Evolutionary conservation across 2,888 invertebrate species (phyloP), one percentile per base, ranked within the genome.

Genomic region (Cepaea hortensis): DNA sequence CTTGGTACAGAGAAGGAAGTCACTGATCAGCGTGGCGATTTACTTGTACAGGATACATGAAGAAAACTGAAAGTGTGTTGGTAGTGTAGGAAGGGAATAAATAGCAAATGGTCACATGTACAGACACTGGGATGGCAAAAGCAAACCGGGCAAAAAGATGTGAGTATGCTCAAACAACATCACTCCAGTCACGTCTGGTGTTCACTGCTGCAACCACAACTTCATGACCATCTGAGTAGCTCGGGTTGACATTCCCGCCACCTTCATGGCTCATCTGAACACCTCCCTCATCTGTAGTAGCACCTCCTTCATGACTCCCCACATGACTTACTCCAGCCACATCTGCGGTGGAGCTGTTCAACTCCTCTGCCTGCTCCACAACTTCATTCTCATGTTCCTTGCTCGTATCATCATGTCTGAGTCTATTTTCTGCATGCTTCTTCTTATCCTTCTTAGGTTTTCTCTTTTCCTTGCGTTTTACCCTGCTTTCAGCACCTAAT

Each of bases 401-500:
- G 20, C 46, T 3, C 18, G 46, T 48, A 55, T 77, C 48, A 48
- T 35, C 55, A 3, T 23, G 23, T 2, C 3, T 61, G 1, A 3
- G 9, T 55, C 55, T 79, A 13, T 55, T 79, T 55, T 62, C 75
- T 20, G 20, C 50, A 48, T 48, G 20, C 15, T 46, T 80, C 85
- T 85, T 85, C 75, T 48, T 55, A 72, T 85, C 85, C 23, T 85
- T 85, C 15, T 35, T 80, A 3, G 3, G 65, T 46, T 73, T 80
- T 46, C 85, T 80, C 13, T 72, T 72, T n/a, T 85, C 81, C 9
- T 81, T 55, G 6, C 46, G 55, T 15, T 81, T 81, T 48, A 46
- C 70, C 46, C 85, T 50, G 23, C 48, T 81, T 55, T 73, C 81
- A 20, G 68, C n/a, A 61, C n/a, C 55, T 55, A 76, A 15, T 11